Evolutionary conservation across 2,797 vertebrate species (phyloP), one percentile per base, ranked within the genome.

Genomic region (Rhinophrynus dorsalis): DNA sequence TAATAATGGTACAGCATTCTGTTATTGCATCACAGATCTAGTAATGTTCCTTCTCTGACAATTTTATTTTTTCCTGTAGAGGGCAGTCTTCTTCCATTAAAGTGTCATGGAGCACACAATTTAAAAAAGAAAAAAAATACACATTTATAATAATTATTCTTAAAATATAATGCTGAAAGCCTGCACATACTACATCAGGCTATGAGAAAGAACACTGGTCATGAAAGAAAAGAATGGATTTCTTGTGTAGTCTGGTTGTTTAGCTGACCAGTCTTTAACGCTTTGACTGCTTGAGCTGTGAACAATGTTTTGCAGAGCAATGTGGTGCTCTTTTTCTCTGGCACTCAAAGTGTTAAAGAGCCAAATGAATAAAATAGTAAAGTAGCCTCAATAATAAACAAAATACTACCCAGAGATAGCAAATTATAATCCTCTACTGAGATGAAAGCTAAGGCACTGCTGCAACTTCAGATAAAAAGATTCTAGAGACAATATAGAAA

Each of bases 1-100:
- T n/a, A n/a, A n/a, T n/a, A n/a, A n/a, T n/a, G n/a, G n/a, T n/a
- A n/a, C n/a, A n/a, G n/a, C n/a, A n/a, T 40, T 40, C 15, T 17
- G 37, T 40, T 15, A n/a, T 15, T 9, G 40, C n/a, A 24, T 10
- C 9, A 48, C 2, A 44, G 17, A 8, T 44, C 40, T 44, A 18
- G 40, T n/a, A n/a, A n/a, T n/a, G n/a, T 11, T 44, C 40, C 20
- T 44, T 44, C 15, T 44, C 40, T 20, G 40, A 7, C 6, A 8
- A 11, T 47, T 58, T 44, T 18, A 12, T n/a, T 23, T 59, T 76
- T 20, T 40, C 88, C 90, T 86, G 88, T 78, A 89, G 90, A 85
- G 88, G 89, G 88, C 89, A 85, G 80, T 86, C 81, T 85, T 63
- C 76, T 79, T 84, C 88, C 85, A 85, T 24, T 75, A 51, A 86